Evolutionary conservation across 2,888 invertebrate genomes (phyloP).

Genomic region (Leptopilina myrica): DNA sequence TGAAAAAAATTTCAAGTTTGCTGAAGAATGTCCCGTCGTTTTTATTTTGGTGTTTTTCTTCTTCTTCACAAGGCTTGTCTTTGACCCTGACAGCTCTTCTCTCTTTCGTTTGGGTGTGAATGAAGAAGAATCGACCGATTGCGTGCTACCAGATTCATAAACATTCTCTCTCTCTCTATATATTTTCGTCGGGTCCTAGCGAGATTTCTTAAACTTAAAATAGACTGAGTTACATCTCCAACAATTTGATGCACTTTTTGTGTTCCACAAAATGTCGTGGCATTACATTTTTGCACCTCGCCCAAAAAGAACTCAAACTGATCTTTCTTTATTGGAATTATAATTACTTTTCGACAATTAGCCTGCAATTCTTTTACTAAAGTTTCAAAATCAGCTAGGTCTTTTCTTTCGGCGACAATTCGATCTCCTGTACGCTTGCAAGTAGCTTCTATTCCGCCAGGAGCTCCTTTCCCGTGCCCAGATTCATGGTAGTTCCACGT

Average conservation of each 20-base stretch:
- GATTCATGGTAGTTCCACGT: background rate
- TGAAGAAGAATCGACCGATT: background rate
- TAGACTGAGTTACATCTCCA: no score
- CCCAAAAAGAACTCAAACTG: background rate
- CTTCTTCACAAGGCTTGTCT: background rate
- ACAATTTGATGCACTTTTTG: no score
- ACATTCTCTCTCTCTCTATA: background rate
- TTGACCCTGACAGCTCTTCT: background rate
- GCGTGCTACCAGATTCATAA: background rate
- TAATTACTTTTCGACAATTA: background rate
- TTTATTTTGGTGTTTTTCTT: background rate
- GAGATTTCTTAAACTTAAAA: background rate
- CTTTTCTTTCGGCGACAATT: slow-evolving; percentile 41
- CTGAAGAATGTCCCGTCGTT: background rate
- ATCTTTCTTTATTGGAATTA: background rate
- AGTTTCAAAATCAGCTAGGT: slow-evolving; percentile 31
- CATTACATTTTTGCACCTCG: no score
- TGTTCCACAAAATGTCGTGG: no score
- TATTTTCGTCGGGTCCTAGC: background rate
- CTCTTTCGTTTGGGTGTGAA: background rate
- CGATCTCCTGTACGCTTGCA: slow-evolving; percentile 44
- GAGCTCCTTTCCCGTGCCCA: background rate
- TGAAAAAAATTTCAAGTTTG: background rate
- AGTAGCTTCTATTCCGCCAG: background rate
- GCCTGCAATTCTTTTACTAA: background rate